Evolutionary conservation across 2,113 vertebrate species (phyloP).

Genomic region (Pardalotus punctatus): DNA sequence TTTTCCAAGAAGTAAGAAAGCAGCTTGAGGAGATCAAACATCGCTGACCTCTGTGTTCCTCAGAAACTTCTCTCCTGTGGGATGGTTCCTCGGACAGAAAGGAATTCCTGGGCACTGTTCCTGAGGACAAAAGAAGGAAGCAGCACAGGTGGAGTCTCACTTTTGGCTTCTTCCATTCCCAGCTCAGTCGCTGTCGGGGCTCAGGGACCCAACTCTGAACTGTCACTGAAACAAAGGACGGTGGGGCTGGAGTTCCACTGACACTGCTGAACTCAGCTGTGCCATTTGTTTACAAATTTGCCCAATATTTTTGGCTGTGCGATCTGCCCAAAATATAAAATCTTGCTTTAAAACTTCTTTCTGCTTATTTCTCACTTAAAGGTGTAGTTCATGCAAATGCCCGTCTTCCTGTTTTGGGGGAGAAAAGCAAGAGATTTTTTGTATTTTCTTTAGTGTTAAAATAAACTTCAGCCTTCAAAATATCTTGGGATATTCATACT

Average conservation of each 20-base stretch:
- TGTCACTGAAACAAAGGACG: not conserved
- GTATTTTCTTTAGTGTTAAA: not conserved
- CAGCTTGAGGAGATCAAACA: not conserved
- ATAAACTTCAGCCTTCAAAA: not conserved
- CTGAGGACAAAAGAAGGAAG: slow-evolving; percentile 32
- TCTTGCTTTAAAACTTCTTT: not conserved
- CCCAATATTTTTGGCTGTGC: not conserved
- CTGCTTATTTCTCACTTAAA: not conserved
- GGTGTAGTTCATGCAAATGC: not conserved
- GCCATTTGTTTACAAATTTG: not conserved
- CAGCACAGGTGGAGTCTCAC: not conserved
- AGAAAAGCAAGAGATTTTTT: not conserved
- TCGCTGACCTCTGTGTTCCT: not conserved
- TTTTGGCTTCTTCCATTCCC: not conserved
- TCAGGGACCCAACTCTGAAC: not conserved
- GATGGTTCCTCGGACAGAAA: slow-evolving; percentile 23
- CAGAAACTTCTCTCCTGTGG: slow-evolving; percentile 1
- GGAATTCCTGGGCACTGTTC: slow-evolving; percentile 10
- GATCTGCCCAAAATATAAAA: not conserved
- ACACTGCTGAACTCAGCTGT: not conserved
- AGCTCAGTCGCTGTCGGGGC: not conserved
- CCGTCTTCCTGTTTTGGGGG: not conserved
- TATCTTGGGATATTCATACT: not conserved
- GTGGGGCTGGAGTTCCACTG: not conserved
- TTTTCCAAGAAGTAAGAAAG: slow-evolving; percentile 35